Evolutionary conservation across 2,888 invertebrate genomes (phyloP), one percentile per base, ranked within the genome.

Genomic region (Drosophila greeni): DNA sequence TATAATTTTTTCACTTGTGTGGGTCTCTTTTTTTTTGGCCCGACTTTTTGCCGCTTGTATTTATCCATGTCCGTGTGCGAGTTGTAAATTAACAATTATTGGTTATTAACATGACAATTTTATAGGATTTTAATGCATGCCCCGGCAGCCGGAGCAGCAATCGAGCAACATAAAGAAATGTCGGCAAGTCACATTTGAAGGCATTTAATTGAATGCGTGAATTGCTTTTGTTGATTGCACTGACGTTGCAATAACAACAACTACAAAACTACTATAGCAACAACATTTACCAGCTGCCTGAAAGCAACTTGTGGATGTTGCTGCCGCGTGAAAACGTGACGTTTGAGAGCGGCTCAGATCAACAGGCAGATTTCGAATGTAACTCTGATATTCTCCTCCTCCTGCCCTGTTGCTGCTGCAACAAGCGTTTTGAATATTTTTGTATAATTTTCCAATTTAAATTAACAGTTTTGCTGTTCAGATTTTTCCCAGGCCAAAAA

Each of bases 361-460:
- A 80, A 84, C 73, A 74, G 81, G 60, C 69, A 84, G 78, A 82
- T 76, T 76, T 75, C 72, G 76, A 82, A 84, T 74, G 82, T 81
- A 74, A 68, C 56, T 71, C 69, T 73, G 58, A 18, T n/a, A n/a
- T n/a, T n/a, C n/a, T 12, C 26, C 26, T 8, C 40, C 14, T 9
- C 9, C 29, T 3, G 9, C 11, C 6, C 29, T 29, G 29, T 16
- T 14, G 55, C 56, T 62, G 37, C 79, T 42, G 43, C 64, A 75
- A 53, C 37, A 66, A 75, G 72, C 75, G 76, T 83, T 82, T 77
- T 82, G 75, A 85, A 86, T 86, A 84, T 79, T 86, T 86, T 85
- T 81, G 85, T 86, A 86, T 86, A 86, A 86, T 87, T 86, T 87
- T 85, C 85, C 86, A 87, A 86, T 86, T 86, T 85, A 86, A 86